These are phyloP conservation scores for Brachionus asplanchnoidis DNA, from an alignment of 1,140 invertebrate genomes.

Conservation along the genomic window DNA sequence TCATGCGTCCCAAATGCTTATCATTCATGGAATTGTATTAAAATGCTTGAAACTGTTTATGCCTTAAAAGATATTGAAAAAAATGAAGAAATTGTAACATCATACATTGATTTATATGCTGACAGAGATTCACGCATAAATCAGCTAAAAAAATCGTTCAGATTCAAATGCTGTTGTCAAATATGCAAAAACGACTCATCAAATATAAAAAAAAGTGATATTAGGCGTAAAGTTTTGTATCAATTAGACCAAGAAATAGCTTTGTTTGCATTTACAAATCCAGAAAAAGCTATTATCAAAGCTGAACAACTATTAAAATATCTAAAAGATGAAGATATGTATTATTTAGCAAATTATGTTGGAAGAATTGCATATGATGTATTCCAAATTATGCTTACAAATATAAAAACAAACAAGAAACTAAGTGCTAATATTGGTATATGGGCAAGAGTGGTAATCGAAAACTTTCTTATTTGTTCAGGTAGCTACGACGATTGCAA, in stretches of 20 bases:
- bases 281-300: slow-evolving; percentile 14
- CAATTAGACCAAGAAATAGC: slow-evolving; percentile 34
- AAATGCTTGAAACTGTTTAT: background rate
- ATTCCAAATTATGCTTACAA: slow-evolving; percentile 2
- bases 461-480: background rate
- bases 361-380: slow-evolving; percentile 6
- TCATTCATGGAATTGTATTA: background rate
- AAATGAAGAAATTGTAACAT: background rate
- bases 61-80: slow-evolving; percentile 5
- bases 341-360: slow-evolving; percentile 25
- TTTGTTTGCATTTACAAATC: background rate
- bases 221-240: slow-evolving; percentile 5
- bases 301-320: slow-evolving; percentile 31
- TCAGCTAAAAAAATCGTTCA: background rate
- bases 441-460: background rate
- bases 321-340: slow-evolving; percentile 33
- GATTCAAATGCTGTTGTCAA: background rate
- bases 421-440: background rate
- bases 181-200: background rate
- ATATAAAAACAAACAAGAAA: background rate
- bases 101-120: slow-evolving; percentile 25
- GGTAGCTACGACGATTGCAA: background rate
- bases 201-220: slow-evolving; percentile 27
- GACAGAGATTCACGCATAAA: background rate
- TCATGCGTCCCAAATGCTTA: slow-evolving; percentile 10